phyloP scores from a whole-genome alignment of 2,113 vertebrate species.

The Nannospalax galili region DNA sequence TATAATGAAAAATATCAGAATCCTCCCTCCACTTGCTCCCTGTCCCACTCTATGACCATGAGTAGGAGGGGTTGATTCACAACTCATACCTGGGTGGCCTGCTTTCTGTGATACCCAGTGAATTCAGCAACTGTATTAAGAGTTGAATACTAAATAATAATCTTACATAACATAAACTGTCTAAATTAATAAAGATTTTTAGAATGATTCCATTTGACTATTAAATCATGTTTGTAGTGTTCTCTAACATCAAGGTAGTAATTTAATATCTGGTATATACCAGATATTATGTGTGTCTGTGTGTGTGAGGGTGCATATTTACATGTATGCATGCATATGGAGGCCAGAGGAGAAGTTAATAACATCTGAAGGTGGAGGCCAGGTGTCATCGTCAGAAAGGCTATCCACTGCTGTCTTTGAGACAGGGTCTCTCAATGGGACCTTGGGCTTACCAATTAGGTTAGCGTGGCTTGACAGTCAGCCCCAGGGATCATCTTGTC shows the following conservation, averaged over 20 bases:
- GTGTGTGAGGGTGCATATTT: neutral
- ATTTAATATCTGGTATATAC: slow-evolving; percentile 29
- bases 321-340: neutral
- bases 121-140: slow-evolving; percentile 30
- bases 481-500: neutral
- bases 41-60: neutral
- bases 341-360: neutral
- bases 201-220: slow-evolving; percentile 59
- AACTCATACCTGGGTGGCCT: slow-evolving; percentile 17
- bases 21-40: neutral
- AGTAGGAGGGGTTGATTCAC: slow-evolving; percentile 37
- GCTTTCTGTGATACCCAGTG: neutral
- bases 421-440: neutral
- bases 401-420: neutral
- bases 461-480: neutral
- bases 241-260: slow-evolving; percentile 52
- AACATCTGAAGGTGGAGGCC: too few species aligned
- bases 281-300: neutral
- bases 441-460: neutral
- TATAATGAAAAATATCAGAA: slow-evolving; percentile 13
- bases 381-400: neutral
- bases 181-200: slow-evolving; percentile 59
- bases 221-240: slow-evolving; percentile 48
- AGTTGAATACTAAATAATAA: slow-evolving; percentile 49
- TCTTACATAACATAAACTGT: slow-evolving; percentile 24